Evolutionary conservation across 2,113 vertebrate species (phyloP), one percentile per base, ranked within the genome.

Genomic region (Nothocercus nigrocapillus): DNA sequence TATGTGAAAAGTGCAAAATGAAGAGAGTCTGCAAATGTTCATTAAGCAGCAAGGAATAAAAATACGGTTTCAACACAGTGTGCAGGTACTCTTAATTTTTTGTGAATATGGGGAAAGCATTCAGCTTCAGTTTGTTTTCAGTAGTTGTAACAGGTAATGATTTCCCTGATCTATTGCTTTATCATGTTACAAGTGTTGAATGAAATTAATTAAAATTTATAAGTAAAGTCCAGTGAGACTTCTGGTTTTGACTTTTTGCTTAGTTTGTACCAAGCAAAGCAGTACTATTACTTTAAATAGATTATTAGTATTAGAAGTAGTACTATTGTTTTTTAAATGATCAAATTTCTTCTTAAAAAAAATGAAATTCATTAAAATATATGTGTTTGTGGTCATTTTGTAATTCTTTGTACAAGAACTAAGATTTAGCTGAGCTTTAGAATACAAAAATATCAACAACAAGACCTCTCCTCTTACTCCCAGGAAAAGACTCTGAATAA

Each of bases 1-100:
- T 85, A 73, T 89, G 77, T 90, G 32, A 94, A 89, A 96, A 78
- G 14, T 40, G 44, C 47, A 92, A 90, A 85, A 44, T 28, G 15
- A 78, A 94, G 36, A 54, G 67, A 88, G 7, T 38, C 8, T 78
- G n/a, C 3, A 89, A 82, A 14, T 40, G 15, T 20, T 96, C 7
- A 72, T 91, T 94, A 95, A 74, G 51, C 51, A 90, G 49, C 63
- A 24, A 88, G 30, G 8, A 34, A 89, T 68, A 78, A 13, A 54
- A 80, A 51, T 59, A 80, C 2, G 44, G 7, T 34, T 90, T 95
- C 62, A 61, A 44, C n/a, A 75, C 8, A 53, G 18, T 63, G 62
- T 56, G 77, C 16, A 54, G 62, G 20, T 13, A 68, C 20, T 64
- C 42, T 17, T n/a, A 15, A 54, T 13, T 17, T 74, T 70, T 85